Evolutionary conservation across 2,888 invertebrate species (phyloP), one percentile per base, ranked within the genome.

Genomic region (Diarsia dahlii): DNA sequence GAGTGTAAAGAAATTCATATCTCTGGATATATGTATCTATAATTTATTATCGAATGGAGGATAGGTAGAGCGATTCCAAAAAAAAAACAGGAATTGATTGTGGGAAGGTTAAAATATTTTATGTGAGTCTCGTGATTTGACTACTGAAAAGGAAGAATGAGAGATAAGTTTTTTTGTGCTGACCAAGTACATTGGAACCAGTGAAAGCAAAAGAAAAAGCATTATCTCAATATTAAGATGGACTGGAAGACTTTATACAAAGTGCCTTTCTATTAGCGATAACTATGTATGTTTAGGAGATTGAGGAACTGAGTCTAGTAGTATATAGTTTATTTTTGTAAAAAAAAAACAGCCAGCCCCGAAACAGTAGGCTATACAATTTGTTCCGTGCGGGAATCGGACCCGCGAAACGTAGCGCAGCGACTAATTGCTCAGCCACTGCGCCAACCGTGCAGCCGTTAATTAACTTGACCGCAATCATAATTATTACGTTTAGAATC

Each of bases 1-100:
- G 34, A 34, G 71, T 71, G 71, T 58, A 34, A 64, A 64, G n/a
- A 50, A 56, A 52, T 34, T 56, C 10, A n/a, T 77, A 45, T 39
- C 48, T 63, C 13, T 50, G 5, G 48, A 28, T 28, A 28, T 28
- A 28, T 28, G 2, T 28, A 68, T 68, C 20, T 66, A 15, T 50
- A 39, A 23, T 13, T 63, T 65, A 39, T n/a, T 48, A 20, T 39
- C 68, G 23, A 8, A 39, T 62, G 28, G 9, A 28, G 18, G 15
- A 18, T 2, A 15, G n/a, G 28, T 2, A 23, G 15, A 18, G n/a
- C 15, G 28, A 28, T 46, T 10, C 9, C 12, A 18, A 52, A n/a
- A 15, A n/a, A 15, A 15, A 15, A 20, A 39, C 5, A 48, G 1
- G 8, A 2, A 63, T 52, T 23, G 9, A 45, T 3, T 73, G 15